Evolutionary conservation across 2,888 invertebrate genomes (phyloP), one percentile per base, ranked within the genome.

Genomic region (Abscondita cerata): DNA sequence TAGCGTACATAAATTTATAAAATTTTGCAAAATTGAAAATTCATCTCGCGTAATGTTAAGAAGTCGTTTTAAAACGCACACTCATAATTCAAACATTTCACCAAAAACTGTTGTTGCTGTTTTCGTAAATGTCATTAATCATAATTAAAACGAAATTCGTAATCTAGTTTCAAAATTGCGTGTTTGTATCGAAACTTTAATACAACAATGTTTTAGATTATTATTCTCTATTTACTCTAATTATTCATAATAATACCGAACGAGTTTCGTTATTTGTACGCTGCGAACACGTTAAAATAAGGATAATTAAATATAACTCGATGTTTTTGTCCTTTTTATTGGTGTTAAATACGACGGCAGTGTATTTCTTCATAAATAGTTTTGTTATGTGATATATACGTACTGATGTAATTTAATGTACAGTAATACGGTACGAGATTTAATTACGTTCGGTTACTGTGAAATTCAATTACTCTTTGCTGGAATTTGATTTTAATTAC

Each of bases 91-190:
- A 41, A 16, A 16, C 41, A 16, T 41, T 41, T 41, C 41, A 12
- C 41, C 41, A 41, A 41, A 25, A 41, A 41, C 41, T 41, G 41
- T 25, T 25, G 41, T 41, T 41, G 2, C 38, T n/a, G 25, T 25
- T 25, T 41, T 41, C 16, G 41, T 4, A 41, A 41, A 41, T 41
- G 12, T 12, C 41, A 41, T 41, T 41, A 41, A 41, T 41, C 41
- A 41, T 16, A 41, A 41, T 41, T 41, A 41, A 41, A 41, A 41
- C 41, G 41, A 41, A 41, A 41, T 41, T 41, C 41, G 41, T 12
- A 41, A 41, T 41, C 16, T 12, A 41, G 41, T 41, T 41, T 16
- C 13, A 15, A 41, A 41, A 41, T 41, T 41, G 41, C 41, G 9
- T 41, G 41, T 41, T 41, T 41, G 8, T 25, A 25, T 25, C 25